These are phyloP conservation scores for Adoxophyes honmai DNA, from an alignment of 1,140 invertebrate species.

Conservation along the genomic window DNA sequence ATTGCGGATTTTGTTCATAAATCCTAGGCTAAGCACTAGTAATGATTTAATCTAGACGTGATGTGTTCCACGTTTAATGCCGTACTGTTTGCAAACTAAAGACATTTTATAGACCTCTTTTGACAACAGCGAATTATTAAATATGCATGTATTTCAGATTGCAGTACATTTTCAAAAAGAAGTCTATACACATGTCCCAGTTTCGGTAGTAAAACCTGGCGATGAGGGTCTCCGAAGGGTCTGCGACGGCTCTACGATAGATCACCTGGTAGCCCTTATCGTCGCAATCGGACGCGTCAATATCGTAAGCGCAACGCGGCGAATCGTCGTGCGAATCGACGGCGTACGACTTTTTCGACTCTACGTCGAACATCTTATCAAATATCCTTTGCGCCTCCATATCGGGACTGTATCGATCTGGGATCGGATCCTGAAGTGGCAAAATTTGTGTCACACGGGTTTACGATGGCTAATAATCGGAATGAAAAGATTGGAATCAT, in stretches of 20 bases:
- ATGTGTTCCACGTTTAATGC: no score
- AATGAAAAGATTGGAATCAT: constrained; percentile 11
- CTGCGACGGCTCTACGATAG: constrained; percentile 62
- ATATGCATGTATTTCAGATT: no score
- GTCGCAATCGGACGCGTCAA: constrained; percentile 71
- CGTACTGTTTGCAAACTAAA: no score
- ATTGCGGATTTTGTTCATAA: no score
- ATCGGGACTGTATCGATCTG: constrained; percentile 75
- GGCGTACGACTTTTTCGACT: constrained; percentile 68
- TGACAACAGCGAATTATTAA: no score
- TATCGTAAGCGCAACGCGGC: constrained; percentile 69
- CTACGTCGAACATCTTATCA: constrained; percentile 76
- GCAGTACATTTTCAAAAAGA: no score
- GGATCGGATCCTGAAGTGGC: constrained; percentile 71
- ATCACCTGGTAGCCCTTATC: constrained; percentile 73
- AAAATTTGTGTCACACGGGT: constrained; percentile 56
- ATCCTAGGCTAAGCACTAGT: no score
- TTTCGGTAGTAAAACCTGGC: no score
- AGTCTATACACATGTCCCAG: no score
- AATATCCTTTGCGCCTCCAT: constrained; percentile 74
- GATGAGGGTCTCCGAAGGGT: constrained; percentile 31
- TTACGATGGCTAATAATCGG: neutral
- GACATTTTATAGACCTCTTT: no score
- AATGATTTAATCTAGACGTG: no score
- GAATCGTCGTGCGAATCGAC: constrained; percentile 60